Percentiles rank a stretch among this genome's conserved stretches.
These are phyloP conservation scores for Spinibarbus caldwelli DNA, from an alignment of 2,797 vertebrate species.

Conservation along the genomic window DNA sequence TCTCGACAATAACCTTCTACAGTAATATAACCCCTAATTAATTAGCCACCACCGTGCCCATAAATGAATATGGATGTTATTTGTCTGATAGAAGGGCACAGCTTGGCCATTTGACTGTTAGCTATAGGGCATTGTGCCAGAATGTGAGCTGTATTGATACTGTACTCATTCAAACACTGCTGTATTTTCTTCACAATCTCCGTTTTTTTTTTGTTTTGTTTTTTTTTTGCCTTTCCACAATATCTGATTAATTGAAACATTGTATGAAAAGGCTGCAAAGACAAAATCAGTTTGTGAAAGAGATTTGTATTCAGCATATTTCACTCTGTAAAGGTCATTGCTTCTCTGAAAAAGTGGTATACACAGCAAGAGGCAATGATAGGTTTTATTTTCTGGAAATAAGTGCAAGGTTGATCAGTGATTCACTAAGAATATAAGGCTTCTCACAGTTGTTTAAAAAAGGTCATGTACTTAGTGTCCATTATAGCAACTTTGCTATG, in stretches of 20 bases:
- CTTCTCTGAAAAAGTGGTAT: not conserved
- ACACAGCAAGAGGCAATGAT: not conserved
- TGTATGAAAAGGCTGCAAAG: not conserved
- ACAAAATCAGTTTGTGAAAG: not conserved
- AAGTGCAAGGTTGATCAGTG: not conserved
- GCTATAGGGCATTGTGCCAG: slow-evolving; percentile 15
- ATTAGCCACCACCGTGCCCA: slow-evolving; percentile 27
- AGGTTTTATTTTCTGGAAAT: not conserved
- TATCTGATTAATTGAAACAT: not conserved
- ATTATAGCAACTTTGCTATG: not conserved
- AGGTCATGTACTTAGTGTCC: too few relatives aligned
- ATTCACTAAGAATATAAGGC: not conserved
- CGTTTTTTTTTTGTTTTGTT: too few relatives aligned
- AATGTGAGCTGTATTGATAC: not conserved
- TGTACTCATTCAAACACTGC: not conserved
- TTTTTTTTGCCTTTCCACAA: not conserved
- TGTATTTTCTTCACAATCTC: not conserved
- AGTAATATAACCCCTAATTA: slow-evolving; percentile 48
- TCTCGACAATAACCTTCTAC: slow-evolving; percentile 51
- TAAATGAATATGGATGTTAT: slow-evolving; percentile 56
- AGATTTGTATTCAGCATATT: not conserved
- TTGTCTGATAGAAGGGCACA: slow-evolving; percentile 52
- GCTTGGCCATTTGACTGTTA: slow-evolving; percentile 1
- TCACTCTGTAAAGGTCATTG: slow-evolving; percentile 1
- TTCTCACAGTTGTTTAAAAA: not conserved